Base-by-base conservation (phyloP, 2,113 vertebrate genomes). In the Pogona vitticeps region DNA sequence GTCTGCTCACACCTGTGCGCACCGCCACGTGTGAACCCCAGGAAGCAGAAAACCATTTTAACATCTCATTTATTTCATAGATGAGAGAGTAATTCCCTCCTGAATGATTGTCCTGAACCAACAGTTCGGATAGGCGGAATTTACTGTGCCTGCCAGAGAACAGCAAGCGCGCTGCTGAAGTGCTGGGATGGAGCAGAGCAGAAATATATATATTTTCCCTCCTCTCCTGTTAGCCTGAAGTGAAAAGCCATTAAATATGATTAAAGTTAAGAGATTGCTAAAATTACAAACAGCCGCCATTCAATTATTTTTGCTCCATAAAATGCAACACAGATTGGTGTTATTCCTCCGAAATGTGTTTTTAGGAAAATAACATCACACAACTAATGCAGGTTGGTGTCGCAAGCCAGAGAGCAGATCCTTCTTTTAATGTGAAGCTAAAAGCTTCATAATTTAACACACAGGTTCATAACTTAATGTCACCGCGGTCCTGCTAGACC, bases 251-350 rank as follows among this genome's bases (percentile, higher is more conserved):
- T 97, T 97, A 97, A 96, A 97, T 96, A 97, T 96, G 96, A 97
- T 97, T 97, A 97, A 97, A 96, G 96, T 97, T 97, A 97, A 97
- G 96, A 97, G 96, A 97, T 96, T 97, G 96, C 96, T 96, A 95
- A 97, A 97, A 96, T 97, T 96, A 96, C 96, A 96, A 97, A 97
- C 96, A 97, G 96, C 96, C 95, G 94, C 96, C 96, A 96, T 97
- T 97, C 96, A 97, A 97, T 97, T 96, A 97, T 97, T 97, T 65
- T 96, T 96, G 94, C 95, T 94, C 96, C 96, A 96, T 97, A 97
- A 97, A 97, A 97, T 90, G 95, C 95, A 96, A 95, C 95, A 90
- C 95, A 95, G 96, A 96, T 95, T 95, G 96, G 95, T 96, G 96
- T 96, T 97, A 96, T 97, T 97, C 95, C 95, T 96, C 95, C 14